Percentiles rank a stretch among this genome's conserved stretches.
phyloP scores from a whole-genome alignment of 1,140 invertebrate genomes.

The Bombus huntii region DNA sequence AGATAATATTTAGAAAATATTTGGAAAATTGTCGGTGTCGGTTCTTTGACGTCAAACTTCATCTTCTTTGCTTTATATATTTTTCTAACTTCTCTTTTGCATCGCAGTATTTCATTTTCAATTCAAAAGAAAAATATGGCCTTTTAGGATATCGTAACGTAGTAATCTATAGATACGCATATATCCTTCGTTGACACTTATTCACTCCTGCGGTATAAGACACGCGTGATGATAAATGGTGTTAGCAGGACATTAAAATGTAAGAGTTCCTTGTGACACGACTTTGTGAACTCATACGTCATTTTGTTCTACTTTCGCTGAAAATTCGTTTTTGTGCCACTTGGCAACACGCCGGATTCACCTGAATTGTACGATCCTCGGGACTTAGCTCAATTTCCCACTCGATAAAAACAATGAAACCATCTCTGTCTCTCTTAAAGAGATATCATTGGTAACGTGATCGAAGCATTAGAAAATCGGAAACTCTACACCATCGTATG shows the following conservation, averaged over 20 bases:
- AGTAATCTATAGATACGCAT: background rate
- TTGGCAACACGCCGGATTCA: constrained; percentile 55
- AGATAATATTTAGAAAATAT: background rate
- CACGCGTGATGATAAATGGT: constrained; percentile 26
- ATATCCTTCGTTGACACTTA: background rate
- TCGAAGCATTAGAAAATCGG: background rate
- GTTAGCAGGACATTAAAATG: constrained; percentile 30
- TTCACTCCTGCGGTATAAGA: background rate
- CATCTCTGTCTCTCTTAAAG: background rate
- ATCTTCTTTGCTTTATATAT: background rate
- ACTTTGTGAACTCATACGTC: constrained; percentile 42
- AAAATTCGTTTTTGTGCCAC: constrained; percentile 58
- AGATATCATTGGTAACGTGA: background rate
- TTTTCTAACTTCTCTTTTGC: background rate
- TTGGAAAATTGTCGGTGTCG: background rate
- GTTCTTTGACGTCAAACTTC: background rate
- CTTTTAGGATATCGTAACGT: background rate
- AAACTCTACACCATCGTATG: background rate
- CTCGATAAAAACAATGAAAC: constrained; percentile 28
- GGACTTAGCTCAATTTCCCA: constrained; percentile 25
- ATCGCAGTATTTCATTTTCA: background rate
- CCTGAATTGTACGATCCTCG: constrained; percentile 10
- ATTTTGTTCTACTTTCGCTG: constrained; percentile 62
- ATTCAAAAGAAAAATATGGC: background rate
- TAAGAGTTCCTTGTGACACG: constrained; percentile 45